Conservation (phyloP, 2,797 vertebrate species). For the Syndactyla subalaris region DNA sequence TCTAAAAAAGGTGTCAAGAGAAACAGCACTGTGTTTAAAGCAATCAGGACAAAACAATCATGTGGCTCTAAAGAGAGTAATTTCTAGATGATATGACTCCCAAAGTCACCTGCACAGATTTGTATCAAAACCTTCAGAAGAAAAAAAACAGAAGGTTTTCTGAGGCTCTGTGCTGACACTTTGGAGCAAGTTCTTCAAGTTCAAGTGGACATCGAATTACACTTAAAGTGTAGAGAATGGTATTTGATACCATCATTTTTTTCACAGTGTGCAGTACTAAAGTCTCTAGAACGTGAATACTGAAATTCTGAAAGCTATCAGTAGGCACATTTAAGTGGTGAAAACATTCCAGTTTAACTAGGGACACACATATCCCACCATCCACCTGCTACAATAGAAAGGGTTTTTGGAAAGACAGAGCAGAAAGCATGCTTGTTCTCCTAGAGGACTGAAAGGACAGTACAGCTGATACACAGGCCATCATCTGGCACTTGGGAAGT, state of each 20-base stretch:
- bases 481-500: not conserved
- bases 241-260: not conserved
- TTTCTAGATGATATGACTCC: not conserved
- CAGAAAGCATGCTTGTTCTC: not conserved
- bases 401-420: not conserved
- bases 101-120: not conserved
- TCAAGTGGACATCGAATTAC: not conserved
- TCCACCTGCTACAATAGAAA: not conserved
- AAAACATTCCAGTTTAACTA: not conserved
- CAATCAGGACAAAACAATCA: not conserved
- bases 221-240: not conserved
- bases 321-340: not conserved
- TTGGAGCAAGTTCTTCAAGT: not conserved
- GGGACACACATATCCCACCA: not conserved
- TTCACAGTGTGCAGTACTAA: not conserved
- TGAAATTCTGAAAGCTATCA: not conserved
- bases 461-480: not conserved
- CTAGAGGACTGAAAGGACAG: not conserved
- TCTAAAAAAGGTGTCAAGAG: not conserved
- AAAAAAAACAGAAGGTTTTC: not conserved
- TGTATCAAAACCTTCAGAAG: not conserved
- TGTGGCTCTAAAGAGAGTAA: not conserved
- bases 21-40: not conserved
- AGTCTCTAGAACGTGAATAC: not conserved
- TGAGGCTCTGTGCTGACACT: not conserved